Evolutionary conservation across 1,140 invertebrate species (phyloP).

Genomic region (Drosophila busckii): DNA sequence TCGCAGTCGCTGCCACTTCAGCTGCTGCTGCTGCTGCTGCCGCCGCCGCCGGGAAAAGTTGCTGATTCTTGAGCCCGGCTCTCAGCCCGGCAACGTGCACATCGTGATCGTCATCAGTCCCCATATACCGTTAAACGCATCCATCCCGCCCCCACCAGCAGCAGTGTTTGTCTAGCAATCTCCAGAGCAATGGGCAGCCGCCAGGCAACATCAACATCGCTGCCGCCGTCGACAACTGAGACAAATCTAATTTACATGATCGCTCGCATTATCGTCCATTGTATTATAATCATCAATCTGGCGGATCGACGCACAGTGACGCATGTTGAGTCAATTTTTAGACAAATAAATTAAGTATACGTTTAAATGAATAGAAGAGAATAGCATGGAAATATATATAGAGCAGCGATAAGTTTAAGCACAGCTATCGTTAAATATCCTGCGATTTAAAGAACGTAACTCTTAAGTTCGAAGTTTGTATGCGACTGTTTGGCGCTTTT

Average conservation of each 20-base stretch:
- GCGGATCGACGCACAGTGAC: slow-evolving; percentile 19
- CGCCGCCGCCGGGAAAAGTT: slow-evolving; percentile 1
- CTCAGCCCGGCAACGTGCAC: slow-evolving; percentile 3
- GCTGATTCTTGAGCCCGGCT: background rate
- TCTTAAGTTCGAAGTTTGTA: too few relatives aligned
- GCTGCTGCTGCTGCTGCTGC: background rate
- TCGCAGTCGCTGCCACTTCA: background rate
- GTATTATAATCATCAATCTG: slow-evolving; percentile 75
- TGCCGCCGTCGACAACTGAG: slow-evolving; percentile 48
- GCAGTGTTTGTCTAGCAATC: too few relatives aligned
- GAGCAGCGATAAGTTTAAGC: too few relatives aligned
- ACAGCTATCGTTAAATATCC: too few relatives aligned
- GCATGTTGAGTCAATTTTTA: slow-evolving; percentile 8
- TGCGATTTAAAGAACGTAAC: too few relatives aligned
- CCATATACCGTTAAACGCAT: too few relatives aligned
- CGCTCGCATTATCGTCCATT: slow-evolving; percentile 75
- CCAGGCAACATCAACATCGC: slow-evolving; percentile 8
- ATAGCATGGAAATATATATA: slow-evolving; percentile 10
- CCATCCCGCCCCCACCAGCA: background rate
- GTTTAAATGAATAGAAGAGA: slow-evolving; percentile 16
- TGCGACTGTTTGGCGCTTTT: too few relatives aligned
- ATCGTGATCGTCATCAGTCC: slow-evolving; percentile 12
- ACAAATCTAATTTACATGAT: slow-evolving; percentile 78
- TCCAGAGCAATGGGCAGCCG: too few relatives aligned
- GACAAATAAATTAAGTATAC: too few relatives aligned